Base-by-base conservation (phyloP, 2,888 invertebrate species). In the Scotopteryx bipunctaria region DNA sequence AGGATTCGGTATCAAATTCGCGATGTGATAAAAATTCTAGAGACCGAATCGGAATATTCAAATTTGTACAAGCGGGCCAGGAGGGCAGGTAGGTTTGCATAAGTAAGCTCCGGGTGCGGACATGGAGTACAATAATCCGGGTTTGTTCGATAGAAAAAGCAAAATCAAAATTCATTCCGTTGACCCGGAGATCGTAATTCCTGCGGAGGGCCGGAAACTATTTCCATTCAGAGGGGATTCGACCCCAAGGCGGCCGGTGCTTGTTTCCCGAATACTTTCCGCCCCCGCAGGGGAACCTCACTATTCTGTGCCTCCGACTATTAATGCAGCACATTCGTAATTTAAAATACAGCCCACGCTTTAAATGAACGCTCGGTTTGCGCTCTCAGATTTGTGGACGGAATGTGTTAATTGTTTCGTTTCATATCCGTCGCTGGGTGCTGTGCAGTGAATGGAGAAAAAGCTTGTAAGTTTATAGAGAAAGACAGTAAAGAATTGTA, bases 161-260 rank as follows among this genome's bases (percentile, higher is more conserved):
- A 74, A 78, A 85, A 85, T 85, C 84, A 81, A 83, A 87, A 87
- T 87, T 87, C 85, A 86, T 86, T 84, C 78, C 76, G 73, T 71
- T 84, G 83, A 84, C 85, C 84, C 81, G 63, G 57, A 66, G 73
- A 65, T 69, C 77, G 82, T 84, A 85, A 86, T 83, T 83, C 76
- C 73, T 71, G 5, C 27, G 59, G 67, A 67, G 69, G 69, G 63
- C 74, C 80, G 77, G 79, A 86, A 86, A 84, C 87, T 87, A 87
- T 87, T 88, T 81, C 83, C 75, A 83, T 85, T 83, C 82, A 64
- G 72, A 75, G 71, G 83, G 86, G 83, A 74, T 76, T 59, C 68
- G 67, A 77, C 78, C 83, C 78, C 69, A 67, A 63, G 75, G 74
- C 69, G 63, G 60, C 64, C 61, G 66, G 70, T 67, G 66, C 60